Evolutionary conservation across 2,113 vertebrate species (phyloP), one percentile per base, ranked within the genome.

Genomic region (Bothrops jararaca): DNA sequence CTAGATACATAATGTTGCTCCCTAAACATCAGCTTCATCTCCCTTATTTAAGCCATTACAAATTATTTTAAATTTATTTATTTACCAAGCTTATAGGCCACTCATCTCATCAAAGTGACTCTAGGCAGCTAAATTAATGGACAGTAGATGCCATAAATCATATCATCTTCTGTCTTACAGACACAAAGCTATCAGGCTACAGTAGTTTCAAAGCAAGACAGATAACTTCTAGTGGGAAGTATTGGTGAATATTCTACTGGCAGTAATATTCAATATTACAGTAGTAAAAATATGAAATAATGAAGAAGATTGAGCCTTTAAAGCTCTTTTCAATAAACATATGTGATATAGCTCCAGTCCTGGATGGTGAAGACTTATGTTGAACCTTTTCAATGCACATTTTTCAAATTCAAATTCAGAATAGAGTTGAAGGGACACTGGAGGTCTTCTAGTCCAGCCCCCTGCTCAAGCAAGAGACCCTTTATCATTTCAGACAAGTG

Each of bases 1-100:
- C 93, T 95, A 94, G 94, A 86, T 94, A 85, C 87, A 95, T 94
- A 85, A 88, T 95, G 95, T 96, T 94, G 88, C 92, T 97, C 93
- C 93, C 94, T 94, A 92, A 92, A 91, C 85, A 95, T 18, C 54
- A 58, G 89, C 90, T 95, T 95, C 93, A 91, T 42, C 8, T 87
- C 91, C 94, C 94, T 97, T 97, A 96, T 95, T 96, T 91, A 74
- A 93, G 95, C 85, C 42, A 80, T 90, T 94, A 85, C 89, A 93
- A 95, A 95, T 85, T 91, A 60, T 93, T 88, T 93, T 91, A 94
- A 96, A 96, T 93, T 64, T 64, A n/a, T 64, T 64, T 64, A 64
- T 64, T n/a, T 64, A n/a, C 1, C 60, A 64, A 64, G 29, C 11
- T 64, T 64, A n/a, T 13, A n/a, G 11, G 26, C 29, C 12, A 11